Evolutionary conservation across 2,113 vertebrate species (phyloP), one percentile per base, ranked within the genome.

Genomic region (Sciurus niger): DNA sequence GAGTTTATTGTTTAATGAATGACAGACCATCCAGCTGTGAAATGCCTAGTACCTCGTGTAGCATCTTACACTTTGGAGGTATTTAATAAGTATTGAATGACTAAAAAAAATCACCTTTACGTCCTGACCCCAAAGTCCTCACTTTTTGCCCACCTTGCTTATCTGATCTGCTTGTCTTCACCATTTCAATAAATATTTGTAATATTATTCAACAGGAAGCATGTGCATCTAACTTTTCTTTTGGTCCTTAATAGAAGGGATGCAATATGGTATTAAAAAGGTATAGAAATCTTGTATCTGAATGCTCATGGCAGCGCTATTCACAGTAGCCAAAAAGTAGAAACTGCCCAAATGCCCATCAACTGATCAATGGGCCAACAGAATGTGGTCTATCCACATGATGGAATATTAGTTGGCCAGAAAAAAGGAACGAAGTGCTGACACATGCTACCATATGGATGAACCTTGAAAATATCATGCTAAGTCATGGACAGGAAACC

Each of bases 361-460:
- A n/a, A 0, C 2, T 1, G 30, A 22, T 55, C 20, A 37, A 4
- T n/a, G 40, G 72, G 4, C 30, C 5, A 74, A 67, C 16, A 58
- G 18, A 67, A 9, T 7, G 28, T 6, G 40, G 18, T 22, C 40
- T n/a, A 0, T 10, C 30, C 25, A 3, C 9, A 20, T 22, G 20
- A 0, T 5, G 82, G 84, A 74, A 24, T 37, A n/a, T 40, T 48
- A 17, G 11, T 82, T 14, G 7, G 46, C 40, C 32, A 3, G 3
- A 4, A 28, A 88, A 55, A 93, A n/a, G 80, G 55, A 3, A 60
- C 9, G 8, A 12, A 37, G 72, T 13, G 2, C 60, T 28, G 13
- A 34, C 9, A 9, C 4, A 2, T 5, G n/a, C 24, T 24, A 3
- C 14, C 6, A 17, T 8, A 48, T 13, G 43, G 48, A 3, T 17